Percentiles rank a stretch among this genome's conserved stretches.
phyloP scores from a whole-genome alignment of 2,888 invertebrate species.

The Lampropteryx suffumata region DNA sequence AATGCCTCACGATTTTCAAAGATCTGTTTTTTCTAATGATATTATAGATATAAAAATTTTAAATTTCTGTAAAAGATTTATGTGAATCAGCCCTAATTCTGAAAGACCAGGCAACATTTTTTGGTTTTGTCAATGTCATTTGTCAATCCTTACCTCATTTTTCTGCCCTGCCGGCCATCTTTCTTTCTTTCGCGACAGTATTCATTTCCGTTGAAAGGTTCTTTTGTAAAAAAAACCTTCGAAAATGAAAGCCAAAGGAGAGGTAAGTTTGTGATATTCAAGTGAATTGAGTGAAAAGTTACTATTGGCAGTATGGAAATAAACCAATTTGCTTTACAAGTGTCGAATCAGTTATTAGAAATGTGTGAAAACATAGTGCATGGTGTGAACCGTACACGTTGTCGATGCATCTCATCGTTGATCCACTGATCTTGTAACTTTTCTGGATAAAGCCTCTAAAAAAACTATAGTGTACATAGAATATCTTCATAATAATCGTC shows the following conservation, averaged over 20 bases:
- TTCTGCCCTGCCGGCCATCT: conserved; percentile 25
- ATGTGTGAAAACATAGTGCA: conserved; percentile 15
- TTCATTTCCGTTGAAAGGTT: conserved; percentile 79
- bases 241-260: conserved; percentile 95
- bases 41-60: too few relatives aligned
- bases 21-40: too few relatives aligned
- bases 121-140: neutral
- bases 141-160: neutral
- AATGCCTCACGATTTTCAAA: too few relatives aligned
- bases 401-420: conserved; percentile 45
- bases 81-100: too few relatives aligned
- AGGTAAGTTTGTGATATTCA: conserved; percentile 80
- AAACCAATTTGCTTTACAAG: neutral
- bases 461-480: neutral
- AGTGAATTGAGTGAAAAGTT: conserved; percentile 32
- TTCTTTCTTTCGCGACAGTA: conserved; percentile 55
- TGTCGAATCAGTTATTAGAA: conserved; percentile 7
- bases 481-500: too few relatives aligned
- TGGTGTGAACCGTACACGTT: conserved; percentile 62
- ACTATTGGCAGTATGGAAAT: conserved; percentile 1
- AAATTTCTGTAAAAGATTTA: too few relatives aligned
- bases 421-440: conserved; percentile 17
- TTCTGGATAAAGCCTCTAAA: conserved; percentile 1
- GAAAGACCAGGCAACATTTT: too few relatives aligned
- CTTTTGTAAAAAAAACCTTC: conserved; percentile 70